A percentile compares a stretch with the other conserved stretches of the same genome.
These are phyloP conservation scores for Cottus gobio DNA, from an alignment of 2,113 vertebrate species.

Conservation along the genomic window DNA sequence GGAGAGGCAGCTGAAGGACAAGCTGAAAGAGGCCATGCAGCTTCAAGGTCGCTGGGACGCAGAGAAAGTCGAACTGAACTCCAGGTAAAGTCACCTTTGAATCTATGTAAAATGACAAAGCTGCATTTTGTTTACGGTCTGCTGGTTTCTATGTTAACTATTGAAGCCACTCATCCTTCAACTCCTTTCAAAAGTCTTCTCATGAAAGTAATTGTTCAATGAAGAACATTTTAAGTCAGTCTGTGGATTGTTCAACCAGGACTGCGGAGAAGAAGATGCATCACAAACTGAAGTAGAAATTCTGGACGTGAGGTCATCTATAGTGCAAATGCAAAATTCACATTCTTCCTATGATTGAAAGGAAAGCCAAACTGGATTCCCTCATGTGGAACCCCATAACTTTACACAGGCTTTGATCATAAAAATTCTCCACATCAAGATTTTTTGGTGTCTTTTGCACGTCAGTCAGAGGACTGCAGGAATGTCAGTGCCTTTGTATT, in stretches of 20 bases:
- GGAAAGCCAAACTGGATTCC: constrained; percentile 19
- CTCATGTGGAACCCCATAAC: constrained; percentile 17
- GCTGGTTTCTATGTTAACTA: not conserved
- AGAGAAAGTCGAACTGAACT: constrained; percentile 86
- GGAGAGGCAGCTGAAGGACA: constrained; percentile 82
- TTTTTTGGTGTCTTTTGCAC: constrained; percentile 2
- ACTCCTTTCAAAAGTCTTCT: not conserved
- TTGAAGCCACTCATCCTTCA: not conserved
- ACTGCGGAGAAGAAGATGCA: not conserved
- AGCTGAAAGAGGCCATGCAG: constrained; percentile 84
- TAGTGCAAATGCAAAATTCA: constrained; percentile 10
- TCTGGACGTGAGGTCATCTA: not conserved
- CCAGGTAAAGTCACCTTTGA: constrained; percentile 78
- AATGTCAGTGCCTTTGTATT: constrained; percentile 36
- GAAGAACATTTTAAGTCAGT: not conserved
- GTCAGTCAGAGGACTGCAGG: constrained; percentile 16
- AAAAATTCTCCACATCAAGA: not conserved
- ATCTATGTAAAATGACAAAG: not conserved
- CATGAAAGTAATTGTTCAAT: not conserved
- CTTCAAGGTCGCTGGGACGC: constrained; percentile 84
- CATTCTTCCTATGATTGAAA: constrained; percentile 20
- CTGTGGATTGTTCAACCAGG: not conserved
- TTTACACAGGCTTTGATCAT: constrained; percentile 35
- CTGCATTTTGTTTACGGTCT: not conserved
- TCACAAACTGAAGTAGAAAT: constrained; percentile 14